Conservation (phyloP, 1,140 invertebrate genomes). For the Holotrichia oblita region DNA sequence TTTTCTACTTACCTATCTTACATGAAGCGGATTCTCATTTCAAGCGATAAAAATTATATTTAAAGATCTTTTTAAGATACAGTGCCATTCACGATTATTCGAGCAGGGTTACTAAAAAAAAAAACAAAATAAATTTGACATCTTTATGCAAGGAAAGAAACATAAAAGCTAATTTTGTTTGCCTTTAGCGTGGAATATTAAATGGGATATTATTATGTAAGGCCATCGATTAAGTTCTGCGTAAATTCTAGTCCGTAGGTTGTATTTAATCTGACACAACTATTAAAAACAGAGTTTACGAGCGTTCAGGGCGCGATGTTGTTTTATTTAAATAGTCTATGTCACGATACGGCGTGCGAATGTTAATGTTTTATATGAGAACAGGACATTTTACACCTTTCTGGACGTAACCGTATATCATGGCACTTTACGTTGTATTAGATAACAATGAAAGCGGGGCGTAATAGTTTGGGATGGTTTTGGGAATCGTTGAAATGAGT, state of each 20-base stretch:
- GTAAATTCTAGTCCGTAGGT: not conserved
- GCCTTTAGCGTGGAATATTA: constrained; percentile 4
- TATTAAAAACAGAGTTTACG: not conserved
- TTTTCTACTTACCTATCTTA: not conserved
- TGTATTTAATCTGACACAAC: constrained; percentile 13
- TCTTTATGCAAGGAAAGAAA: not conserved
- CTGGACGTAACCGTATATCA: constrained; percentile 6
- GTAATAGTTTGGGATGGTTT: no score
- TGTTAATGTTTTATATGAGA: constrained; percentile 10
- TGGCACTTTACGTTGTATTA: not conserved
- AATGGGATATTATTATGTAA: constrained; percentile 1
- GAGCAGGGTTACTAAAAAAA: not conserved
- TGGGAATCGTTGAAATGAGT: not conserved
- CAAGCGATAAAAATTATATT: no score
- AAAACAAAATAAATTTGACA: no score
- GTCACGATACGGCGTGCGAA: constrained; percentile 14
- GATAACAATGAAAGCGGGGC: not conserved
- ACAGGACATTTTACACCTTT: not conserved
- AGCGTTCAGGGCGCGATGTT: not conserved
- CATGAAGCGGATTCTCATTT: not conserved
- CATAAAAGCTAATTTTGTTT: constrained; percentile 9
- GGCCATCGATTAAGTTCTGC: not conserved
- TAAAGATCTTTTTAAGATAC: no score
- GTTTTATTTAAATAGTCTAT: constrained; percentile 16
- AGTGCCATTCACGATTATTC: no score